Evolutionary conservation across 2,888 invertebrate genomes (phyloP).

Genomic region (Eretmocerus hayati): DNA sequence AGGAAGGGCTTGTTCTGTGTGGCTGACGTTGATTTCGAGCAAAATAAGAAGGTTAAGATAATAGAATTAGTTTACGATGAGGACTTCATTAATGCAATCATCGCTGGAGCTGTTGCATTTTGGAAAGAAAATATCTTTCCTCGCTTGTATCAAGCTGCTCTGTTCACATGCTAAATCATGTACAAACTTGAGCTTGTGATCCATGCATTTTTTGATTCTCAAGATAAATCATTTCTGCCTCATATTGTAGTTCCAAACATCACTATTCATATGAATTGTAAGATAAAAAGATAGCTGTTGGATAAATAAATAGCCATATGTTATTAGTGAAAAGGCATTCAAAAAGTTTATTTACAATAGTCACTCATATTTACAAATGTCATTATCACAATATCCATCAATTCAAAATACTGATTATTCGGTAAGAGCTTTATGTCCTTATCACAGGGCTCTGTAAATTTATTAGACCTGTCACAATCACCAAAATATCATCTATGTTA

Average conservation of each 20-base stretch:
- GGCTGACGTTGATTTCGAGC: constrained; percentile 23
- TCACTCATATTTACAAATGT: not conserved
- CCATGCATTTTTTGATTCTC: not conserved
- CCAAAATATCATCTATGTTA: constrained; percentile 9
- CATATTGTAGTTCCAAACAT: too few relatives aligned
- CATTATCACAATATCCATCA: too few relatives aligned
- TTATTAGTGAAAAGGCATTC: too few relatives aligned
- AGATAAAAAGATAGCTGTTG: too few relatives aligned
- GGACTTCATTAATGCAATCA: not conserved
- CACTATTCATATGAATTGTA: too few relatives aligned
- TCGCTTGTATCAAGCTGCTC: too few relatives aligned
- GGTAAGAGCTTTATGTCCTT: not conserved
- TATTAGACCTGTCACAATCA: not conserved
- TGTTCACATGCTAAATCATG: too few relatives aligned
- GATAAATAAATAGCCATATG: too few relatives aligned
- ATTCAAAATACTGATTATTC: too few relatives aligned
- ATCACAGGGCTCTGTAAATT: too few relatives aligned
- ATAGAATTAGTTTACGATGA: constrained; percentile 17
- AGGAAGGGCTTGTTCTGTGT: constrained; percentile 25
- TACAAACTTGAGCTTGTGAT: too few relatives aligned
- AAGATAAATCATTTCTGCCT: too few relatives aligned
- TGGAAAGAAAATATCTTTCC: not conserved
- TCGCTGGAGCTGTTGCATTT: not conserved
- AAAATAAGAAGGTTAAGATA: constrained; percentile 1
- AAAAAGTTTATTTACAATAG: not conserved